phyloP scores from a whole-genome alignment of 1,140 invertebrate species.

The Drosophila ogumai region DNA sequence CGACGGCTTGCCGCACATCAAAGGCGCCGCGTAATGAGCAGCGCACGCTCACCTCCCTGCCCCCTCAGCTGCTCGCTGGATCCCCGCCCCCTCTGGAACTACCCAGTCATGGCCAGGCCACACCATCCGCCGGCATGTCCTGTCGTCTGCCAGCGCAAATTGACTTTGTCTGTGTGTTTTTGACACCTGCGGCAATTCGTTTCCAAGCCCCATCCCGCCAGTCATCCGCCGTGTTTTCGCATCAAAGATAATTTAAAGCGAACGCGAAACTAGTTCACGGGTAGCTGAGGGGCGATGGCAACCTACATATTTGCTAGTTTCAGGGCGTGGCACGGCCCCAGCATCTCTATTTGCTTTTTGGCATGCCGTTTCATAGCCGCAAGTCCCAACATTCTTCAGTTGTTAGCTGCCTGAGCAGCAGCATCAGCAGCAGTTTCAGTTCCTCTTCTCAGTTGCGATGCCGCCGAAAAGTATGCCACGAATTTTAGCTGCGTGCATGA shows the following conservation, averaged over 20 bases:
- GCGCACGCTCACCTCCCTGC: slow-evolving; percentile 50
- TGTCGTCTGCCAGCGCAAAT: slow-evolving; percentile 70
- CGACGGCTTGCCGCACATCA: slow-evolving; percentile 79
- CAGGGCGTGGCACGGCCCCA: slow-evolving; percentile 47
- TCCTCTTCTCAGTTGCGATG: slow-evolving; percentile 19
- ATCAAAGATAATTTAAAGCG: slow-evolving; percentile 82
- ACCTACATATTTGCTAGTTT: slow-evolving; percentile 76
- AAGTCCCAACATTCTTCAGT: slow-evolving; percentile 74
- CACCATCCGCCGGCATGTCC: slow-evolving; percentile 29
- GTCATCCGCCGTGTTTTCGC: slow-evolving; percentile 54
- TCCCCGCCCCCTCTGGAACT: not conserved
- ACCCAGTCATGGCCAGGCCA: slow-evolving; percentile 5
- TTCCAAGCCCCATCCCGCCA: slow-evolving; percentile 36
- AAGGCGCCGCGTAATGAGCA: slow-evolving; percentile 81
- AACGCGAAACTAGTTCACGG: slow-evolving; percentile 76
- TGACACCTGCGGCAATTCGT: slow-evolving; percentile 82
- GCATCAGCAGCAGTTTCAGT: slow-evolving; percentile 18
- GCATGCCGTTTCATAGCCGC: slow-evolving; percentile 75
- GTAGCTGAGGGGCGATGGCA: slow-evolving; percentile 51
- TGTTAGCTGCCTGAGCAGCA: slow-evolving; percentile 37
- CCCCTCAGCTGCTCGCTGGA: not conserved
- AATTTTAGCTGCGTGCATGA: slow-evolving; percentile 55
- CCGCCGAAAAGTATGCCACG: slow-evolving; percentile 67
- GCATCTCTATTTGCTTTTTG: slow-evolving; percentile 67
- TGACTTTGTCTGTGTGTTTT: slow-evolving; percentile 83